phyloP scores from a whole-genome alignment of 35 echinoderm and acorn worm genomes.

The Chiridota heheva region DNA sequence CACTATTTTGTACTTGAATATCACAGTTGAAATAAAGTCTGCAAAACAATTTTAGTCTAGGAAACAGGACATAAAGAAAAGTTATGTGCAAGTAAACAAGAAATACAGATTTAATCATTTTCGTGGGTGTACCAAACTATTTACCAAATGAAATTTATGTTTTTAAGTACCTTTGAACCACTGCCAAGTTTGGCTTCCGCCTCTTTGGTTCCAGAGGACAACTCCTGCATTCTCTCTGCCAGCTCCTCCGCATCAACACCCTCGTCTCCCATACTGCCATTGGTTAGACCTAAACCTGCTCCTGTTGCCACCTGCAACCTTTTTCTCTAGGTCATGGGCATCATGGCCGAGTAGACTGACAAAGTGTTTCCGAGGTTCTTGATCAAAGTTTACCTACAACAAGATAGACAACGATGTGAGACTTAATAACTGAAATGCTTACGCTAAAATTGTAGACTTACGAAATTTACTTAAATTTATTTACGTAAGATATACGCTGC shows the following conservation, averaged over 20 bases:
- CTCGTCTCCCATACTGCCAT: conserved; percentile 59
- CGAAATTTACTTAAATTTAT: too few relatives aligned
- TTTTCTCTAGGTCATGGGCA: conserved; percentile 72
- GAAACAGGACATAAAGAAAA: too few relatives aligned
- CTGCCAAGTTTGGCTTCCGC: conserved; percentile 78
- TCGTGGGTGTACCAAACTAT: too few relatives aligned
- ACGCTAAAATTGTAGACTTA: too few relatives aligned
- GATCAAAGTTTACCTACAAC: conserved; percentile 90
- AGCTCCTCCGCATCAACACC: conserved; percentile 83
- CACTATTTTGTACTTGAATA: too few relatives aligned
- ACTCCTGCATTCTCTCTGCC: conserved; percentile 80
- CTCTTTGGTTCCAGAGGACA: conserved; percentile 51
- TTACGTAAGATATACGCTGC: too few relatives aligned
- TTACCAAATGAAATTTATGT: background rate
- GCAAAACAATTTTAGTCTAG: too few relatives aligned
- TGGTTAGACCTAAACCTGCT: conserved; percentile 63
- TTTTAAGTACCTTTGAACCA: conserved; percentile 81
- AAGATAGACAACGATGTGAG: background rate
- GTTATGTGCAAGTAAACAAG: too few relatives aligned
- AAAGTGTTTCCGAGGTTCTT: conserved; percentile 84
- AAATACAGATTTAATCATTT: too few relatives aligned
- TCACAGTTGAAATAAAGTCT: too few relatives aligned
- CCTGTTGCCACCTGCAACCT: conserved; percentile 77
- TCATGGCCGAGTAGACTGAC: conserved; percentile 79
- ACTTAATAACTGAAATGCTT: too few relatives aligned